A percentile compares a stretch with the other conserved stretches of the same genome.
phyloP scores from a whole-genome alignment of 2,888 invertebrate genomes.

The Augiades crinisus region DNA sequence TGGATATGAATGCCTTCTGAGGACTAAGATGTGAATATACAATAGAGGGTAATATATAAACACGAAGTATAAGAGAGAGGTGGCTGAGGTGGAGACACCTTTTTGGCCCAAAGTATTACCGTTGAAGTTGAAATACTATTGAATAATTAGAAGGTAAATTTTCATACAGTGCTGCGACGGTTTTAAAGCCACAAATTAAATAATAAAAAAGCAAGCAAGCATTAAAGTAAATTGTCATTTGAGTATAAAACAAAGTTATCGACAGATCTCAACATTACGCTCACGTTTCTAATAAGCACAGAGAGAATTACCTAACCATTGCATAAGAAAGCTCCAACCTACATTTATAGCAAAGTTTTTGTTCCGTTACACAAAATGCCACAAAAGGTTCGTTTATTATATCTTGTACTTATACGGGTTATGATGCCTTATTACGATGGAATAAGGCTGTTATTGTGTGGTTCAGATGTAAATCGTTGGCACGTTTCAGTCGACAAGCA shows the following conservation, averaged over 20 bases:
- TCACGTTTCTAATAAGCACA: not conserved
- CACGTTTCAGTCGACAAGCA: not conserved
- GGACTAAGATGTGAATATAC: too few species aligned
- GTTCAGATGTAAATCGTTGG: not conserved
- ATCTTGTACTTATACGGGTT: not conserved
- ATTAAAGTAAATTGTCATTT: not conserved
- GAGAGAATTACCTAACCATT: slow-evolving; percentile 21
- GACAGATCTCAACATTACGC: slow-evolving; percentile 3
- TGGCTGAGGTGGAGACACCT: too few species aligned
- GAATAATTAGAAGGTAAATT: too few species aligned
- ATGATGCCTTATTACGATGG: not conserved
- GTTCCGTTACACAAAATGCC: slow-evolving; percentile 17
- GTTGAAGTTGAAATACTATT: too few species aligned
- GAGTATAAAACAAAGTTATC: not conserved
- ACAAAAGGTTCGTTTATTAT: slow-evolving; percentile 13
- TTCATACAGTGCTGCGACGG: not conserved
- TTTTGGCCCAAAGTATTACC: too few species aligned
- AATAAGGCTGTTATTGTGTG: not conserved
- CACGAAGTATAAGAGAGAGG: too few species aligned
- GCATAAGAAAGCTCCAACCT: slow-evolving; percentile 15
- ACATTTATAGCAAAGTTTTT: slow-evolving; percentile 12
- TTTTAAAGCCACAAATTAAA: not conserved
- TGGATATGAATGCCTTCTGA: too few species aligned
- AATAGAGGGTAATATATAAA: too few species aligned
- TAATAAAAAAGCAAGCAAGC: too few species aligned